These are phyloP conservation scores for Lacerta agilis DNA, from an alignment of 2,797 vertebrate species.

Conservation along the genomic window DNA sequence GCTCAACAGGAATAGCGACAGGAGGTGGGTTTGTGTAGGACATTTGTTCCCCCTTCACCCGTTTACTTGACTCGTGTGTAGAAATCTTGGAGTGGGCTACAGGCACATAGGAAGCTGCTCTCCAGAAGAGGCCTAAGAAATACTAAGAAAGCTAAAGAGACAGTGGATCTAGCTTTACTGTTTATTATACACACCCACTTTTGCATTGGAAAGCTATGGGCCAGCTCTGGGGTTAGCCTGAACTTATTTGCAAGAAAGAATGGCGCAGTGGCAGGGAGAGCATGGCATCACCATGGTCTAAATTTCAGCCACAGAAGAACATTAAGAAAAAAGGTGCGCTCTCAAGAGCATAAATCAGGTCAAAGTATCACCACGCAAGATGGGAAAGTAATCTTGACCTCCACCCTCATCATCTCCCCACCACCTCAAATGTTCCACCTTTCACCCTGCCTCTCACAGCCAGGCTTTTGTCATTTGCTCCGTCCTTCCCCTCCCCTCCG, in stretches of 20 bases:
- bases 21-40: no score
- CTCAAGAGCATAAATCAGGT: not conserved
- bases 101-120: no score
- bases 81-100: not conserved
- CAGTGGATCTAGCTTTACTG: no score
- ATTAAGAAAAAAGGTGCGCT: not conserved
- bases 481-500: slow-evolving; percentile 16
- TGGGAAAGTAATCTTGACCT: not conserved
- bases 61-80: not conserved
- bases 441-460: not conserved
- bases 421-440: not conserved
- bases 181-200: not conserved
- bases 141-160: not conserved
- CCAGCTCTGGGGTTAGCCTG: no score
- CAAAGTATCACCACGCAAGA: not conserved
- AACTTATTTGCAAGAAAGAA: not conserved
- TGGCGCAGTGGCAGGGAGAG: not conserved
- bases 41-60: not conserved
- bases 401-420: not conserved
- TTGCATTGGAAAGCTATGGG: not conserved
- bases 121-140: not conserved
- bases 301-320: not conserved
- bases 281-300: not conserved
- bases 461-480: not conserved
- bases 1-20: no score